Conservation (phyloP, 1,140 invertebrate species). For the Asobara japonica region DNA sequence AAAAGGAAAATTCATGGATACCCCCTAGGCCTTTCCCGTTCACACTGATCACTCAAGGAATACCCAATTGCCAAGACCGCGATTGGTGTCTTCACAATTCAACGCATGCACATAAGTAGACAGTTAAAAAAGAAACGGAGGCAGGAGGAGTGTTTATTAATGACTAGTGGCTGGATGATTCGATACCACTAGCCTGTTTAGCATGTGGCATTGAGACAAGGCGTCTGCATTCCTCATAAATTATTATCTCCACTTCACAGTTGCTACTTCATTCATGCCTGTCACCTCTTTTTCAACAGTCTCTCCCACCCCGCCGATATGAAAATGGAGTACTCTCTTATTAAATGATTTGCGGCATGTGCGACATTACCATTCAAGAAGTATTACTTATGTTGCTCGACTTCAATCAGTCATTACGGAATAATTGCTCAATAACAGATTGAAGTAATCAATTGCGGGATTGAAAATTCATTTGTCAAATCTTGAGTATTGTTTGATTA, state of each 20-base stretch:
- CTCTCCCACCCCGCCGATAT: neutral
- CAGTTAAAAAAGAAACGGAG: neutral
- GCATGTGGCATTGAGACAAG: slow-evolving; percentile 31
- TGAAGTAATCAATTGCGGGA: neutral
- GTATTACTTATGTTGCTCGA: neutral
- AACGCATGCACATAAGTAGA: slow-evolving; percentile 7
- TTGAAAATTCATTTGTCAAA: no score
- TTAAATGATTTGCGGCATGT: neutral
- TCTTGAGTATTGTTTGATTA: no score
- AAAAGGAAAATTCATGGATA: neutral
- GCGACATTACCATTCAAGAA: neutral
- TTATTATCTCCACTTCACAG: neutral
- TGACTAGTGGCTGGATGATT: neutral
- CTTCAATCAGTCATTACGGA: neutral
- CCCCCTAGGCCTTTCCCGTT: neutral
- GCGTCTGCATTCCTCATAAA: slow-evolving; percentile 22
- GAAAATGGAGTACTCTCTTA: neutral
- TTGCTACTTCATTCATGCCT: neutral
- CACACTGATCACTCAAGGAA: slow-evolving; percentile 15
- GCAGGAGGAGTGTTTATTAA: slow-evolving; percentile 1
- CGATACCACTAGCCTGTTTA: slow-evolving; percentile 19
- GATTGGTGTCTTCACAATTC: neutral
- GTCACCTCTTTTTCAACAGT: neutral
- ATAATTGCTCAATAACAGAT: neutral
- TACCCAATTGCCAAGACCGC: neutral